Evolutionary conservation across 2,113 vertebrate species (phyloP), one percentile per base, ranked within the genome.

Genomic region (Jacana jacana): DNA sequence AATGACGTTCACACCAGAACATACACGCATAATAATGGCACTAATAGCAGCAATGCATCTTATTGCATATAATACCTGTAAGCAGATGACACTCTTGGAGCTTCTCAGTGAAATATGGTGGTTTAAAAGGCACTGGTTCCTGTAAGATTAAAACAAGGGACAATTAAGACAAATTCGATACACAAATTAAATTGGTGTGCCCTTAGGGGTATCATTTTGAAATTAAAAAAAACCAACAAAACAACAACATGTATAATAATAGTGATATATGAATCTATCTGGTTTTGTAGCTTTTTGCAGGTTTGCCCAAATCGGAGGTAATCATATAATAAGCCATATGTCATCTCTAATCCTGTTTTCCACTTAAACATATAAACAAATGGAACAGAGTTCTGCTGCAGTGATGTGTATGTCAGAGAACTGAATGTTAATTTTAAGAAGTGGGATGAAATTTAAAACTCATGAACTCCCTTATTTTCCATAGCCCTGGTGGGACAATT

Each of bases 131-230:
- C 70, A 52, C 40, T 70, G 76, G 49, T 66, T 92, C 69, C 82
- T 93, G 49, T 31, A 60, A 91, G 84, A 64, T 80, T 73, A 78
- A 94, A 96, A 79, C 27, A 68, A 71, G 24, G 52, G 39, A 68
- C 63, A 81, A 88, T 91, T 91, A 84, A 84, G 82, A 51, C 16
- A 68, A 89, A 85, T 85, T 81, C 66, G 68, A 86, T n/a, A 16
- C 72, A 86, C 81, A 95, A 95, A 96, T 89, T 94, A 95, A 93
- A 94, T 93, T 33, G 77, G 19, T 3, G 5, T 70, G 35, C 55
- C 78, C 39, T 68, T 80, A 58, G 96, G 73, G 75, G 42, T 73
- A 55, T 78, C 0, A 7, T 65, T 60, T 42, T 20, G 49, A 51
- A 88, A 84, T 66, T 1, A 33, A 92, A 65, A 94, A 55, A 37